These are phyloP conservation scores for Misgurnus anguillicaudatus DNA, from an alignment of 2,113 vertebrate genomes.

Conservation along the genomic window DNA sequence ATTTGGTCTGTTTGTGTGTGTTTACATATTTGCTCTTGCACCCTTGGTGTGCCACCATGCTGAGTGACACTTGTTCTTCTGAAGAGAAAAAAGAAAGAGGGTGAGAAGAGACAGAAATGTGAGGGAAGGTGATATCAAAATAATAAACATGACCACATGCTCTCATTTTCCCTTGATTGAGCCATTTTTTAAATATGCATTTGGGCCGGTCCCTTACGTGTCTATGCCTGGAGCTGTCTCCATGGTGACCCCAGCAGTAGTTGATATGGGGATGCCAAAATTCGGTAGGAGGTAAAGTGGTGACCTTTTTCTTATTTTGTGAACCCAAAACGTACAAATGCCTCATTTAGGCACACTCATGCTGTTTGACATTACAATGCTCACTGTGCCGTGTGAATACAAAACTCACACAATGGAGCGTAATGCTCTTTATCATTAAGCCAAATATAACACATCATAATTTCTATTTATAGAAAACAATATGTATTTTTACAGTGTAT, in stretches of 20 bases:
- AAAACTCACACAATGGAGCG: neutral
- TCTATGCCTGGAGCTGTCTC: conserved; percentile 31
- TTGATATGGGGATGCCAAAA: conserved; percentile 5
- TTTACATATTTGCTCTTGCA: neutral
- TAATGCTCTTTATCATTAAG: neutral
- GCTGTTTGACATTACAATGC: neutral
- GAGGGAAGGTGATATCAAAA: neutral
- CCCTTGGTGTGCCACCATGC: neutral
- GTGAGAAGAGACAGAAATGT: neutral
- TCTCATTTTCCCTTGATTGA: conserved; percentile 21
- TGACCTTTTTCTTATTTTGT: conserved; percentile 23
- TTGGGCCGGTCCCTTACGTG: neutral
- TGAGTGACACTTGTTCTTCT: conserved; percentile 39
- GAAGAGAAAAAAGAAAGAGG: neutral
- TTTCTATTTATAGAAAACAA: neutral
- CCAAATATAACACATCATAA: neutral
- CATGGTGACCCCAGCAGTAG: conserved; percentile 3
- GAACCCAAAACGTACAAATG: neutral
- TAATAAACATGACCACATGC: conserved; percentile 8
- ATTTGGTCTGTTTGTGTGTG: conserved; percentile 24
- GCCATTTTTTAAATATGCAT: conserved; percentile 30
- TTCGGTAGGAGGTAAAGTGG: conserved; percentile 7
- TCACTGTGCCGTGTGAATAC: neutral
- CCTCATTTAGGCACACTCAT: conserved; percentile 1
- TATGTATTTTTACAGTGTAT: too few species aligned